Conservation (phyloP, 1,140 invertebrate genomes). For the Hyposmocoma kahamanoa region DNA sequence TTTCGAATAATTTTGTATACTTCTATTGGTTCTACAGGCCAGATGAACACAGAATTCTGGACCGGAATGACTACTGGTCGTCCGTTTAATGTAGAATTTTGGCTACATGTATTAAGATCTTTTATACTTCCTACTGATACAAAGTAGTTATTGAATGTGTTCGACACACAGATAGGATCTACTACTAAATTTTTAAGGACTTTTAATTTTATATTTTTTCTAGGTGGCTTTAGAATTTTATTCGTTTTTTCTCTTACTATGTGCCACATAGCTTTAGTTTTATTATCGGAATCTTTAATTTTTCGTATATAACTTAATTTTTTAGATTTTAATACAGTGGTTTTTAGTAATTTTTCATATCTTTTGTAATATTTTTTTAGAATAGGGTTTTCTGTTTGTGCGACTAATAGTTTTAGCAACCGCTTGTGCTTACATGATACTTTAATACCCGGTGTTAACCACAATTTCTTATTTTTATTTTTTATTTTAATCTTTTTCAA, state of each 20-base stretch:
- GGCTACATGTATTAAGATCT: background rate
- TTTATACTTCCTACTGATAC: background rate
- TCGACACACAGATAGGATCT: background rate
- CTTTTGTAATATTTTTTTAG: conserved; percentile 5
- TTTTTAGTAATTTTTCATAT: conserved; percentile 3
- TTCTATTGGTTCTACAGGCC: background rate
- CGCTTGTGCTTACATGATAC: conserved; percentile 2
- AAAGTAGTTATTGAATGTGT: background rate
- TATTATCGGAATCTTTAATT: conserved; percentile 5
- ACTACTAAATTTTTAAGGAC: background rate
- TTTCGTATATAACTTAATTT: background rate
- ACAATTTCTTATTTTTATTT: background rate
- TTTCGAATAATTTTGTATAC: background rate
- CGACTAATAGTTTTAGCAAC: background rate
- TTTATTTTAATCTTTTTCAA: background rate
- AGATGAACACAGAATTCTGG: background rate
- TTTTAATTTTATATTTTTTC: background rate
- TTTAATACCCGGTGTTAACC: conserved; percentile 4
- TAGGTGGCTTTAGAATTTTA: background rate
- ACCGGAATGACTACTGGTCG: background rate
- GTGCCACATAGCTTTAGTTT: conserved; percentile 7
- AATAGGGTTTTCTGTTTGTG: background rate
- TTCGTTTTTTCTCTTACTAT: background rate
- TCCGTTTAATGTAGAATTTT: background rate
- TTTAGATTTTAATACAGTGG: background rate